These are phyloP conservation scores for Geopemphigus sp. DNA, from an alignment of 1,140 invertebrate species.

Conservation along the genomic window DNA sequence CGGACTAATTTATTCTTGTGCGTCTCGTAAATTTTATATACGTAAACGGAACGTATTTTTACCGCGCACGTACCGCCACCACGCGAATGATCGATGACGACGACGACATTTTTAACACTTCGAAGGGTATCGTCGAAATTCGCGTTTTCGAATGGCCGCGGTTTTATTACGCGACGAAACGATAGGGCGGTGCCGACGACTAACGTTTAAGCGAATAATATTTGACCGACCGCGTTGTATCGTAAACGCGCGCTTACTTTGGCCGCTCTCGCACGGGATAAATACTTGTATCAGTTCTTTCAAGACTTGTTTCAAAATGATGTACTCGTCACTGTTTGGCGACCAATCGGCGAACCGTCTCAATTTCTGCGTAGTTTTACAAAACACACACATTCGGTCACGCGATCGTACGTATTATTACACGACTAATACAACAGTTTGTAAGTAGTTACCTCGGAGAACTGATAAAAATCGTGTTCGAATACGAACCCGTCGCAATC, in stretches of 20 bases:
- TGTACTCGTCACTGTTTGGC: constrained; percentile 66
- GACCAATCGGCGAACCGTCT: constrained; percentile 73
- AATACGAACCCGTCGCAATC: constrained; percentile 68
- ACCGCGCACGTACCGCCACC: no score
- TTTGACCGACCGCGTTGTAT: no score
- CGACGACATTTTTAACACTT: no score
- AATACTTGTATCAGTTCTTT: constrained; percentile 67
- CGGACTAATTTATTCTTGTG: background rate
- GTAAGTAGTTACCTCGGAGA: constrained; percentile 66
- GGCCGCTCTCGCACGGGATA: constrained; percentile 57
- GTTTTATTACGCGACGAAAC: no score
- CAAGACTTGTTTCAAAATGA: constrained; percentile 67
- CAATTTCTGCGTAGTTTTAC: constrained; percentile 60
- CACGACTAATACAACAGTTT: no score
- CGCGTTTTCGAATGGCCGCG: no score
- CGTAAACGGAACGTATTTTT: background rate
- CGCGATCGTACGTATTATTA: no score
- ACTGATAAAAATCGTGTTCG: constrained; percentile 67
- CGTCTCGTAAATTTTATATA: background rate
- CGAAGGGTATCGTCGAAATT: no score
- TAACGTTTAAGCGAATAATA: no score
- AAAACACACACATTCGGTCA: no score
- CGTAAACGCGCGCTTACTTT: constrained; percentile 2
- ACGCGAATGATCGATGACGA: no score
- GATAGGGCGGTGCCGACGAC: no score